Evolutionary conservation across 2,113 vertebrate genomes (phyloP).

Genomic region (Caloenas nicobarica): DNA sequence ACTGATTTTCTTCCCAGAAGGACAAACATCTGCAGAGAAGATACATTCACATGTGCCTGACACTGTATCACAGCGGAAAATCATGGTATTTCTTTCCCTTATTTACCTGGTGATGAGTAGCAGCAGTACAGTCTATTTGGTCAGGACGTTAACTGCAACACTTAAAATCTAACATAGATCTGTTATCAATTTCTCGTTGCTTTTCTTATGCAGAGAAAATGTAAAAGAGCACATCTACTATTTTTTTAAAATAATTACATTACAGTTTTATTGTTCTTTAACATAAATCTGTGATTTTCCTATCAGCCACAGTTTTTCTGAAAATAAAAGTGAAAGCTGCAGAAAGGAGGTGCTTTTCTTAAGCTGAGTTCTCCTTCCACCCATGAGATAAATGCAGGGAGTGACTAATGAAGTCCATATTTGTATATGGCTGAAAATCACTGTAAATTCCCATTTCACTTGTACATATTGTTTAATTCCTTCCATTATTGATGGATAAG

Average conservation of each 20-base stretch:
- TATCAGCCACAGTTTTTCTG: background rate
- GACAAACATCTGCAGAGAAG: background rate
- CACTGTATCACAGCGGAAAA: background rate
- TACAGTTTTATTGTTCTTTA: background rate
- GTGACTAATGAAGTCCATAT: background rate
- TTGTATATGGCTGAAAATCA: background rate
- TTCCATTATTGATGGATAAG: background rate
- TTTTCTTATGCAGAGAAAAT: background rate
- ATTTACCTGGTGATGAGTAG: background rate
- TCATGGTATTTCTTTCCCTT: background rate
- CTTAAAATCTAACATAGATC: background rate
- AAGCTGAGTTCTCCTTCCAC: background rate
- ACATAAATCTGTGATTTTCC: background rate
- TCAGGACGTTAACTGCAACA: background rate
- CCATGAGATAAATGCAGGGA: background rate
- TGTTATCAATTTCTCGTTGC: background rate
- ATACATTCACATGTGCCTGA: too few species aligned
- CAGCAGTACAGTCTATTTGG: background rate
- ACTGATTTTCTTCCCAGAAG: background rate
- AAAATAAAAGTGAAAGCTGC: background rate
- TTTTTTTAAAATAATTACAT: background rate
- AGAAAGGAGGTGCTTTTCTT: background rate
- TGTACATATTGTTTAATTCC: background rate
- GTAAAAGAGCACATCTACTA: background rate
- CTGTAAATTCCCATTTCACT: background rate